Base-by-base conservation (phyloP, 2,888 invertebrate species). In the Oegoconia quadripuncta region DNA sequence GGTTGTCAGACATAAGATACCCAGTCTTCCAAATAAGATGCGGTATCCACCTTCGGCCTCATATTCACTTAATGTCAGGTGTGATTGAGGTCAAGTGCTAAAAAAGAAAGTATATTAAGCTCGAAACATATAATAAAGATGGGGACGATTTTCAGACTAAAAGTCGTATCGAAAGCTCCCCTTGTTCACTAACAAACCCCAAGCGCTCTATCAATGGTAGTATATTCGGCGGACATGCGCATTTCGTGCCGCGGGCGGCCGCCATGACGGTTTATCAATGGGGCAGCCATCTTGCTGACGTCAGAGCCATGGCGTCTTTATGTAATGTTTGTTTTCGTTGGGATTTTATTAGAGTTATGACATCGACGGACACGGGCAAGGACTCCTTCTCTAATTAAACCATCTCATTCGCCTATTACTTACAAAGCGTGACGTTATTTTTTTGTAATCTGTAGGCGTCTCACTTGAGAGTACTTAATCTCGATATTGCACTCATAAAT, bases 281-380 rank as follows among this genome's bases (percentile, higher is more conserved):
- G 73, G 59, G 37, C 52, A 41, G 74, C 82, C 81, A 80, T 80
- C 64, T 76, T 78, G 70, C 55, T 84, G 83, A 86, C 86, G 84
- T 86, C 84, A 86, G 52, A 48, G 64, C 39, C 55, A 74, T 75
- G 73, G 70, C 73, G 47, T 62, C 45, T 49, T 58, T 64, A 64
- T 59, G 58, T 56, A 64, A 75, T 77, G 75, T 83, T 83, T 81
- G 79, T 80, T 79, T 77, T 77, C 65, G 67, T 65, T 61, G 46
- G 48, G 48, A 60, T 67, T 69, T 72, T 71, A 68, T 66, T 59
- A 43, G 29, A 3, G 15, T 13, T 13, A 12, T 11, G 11, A 25
- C 48, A 31, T 6, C 6, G 31, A 13, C 9, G 6, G 12, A 14
- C 27, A 27, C 28, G 31, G 11, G 12, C 18, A 33, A 33, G 33